These are phyloP conservation scores for Gymnothorax javanicus DNA, from an alignment of 2,797 vertebrate species.

Conservation along the genomic window DNA sequence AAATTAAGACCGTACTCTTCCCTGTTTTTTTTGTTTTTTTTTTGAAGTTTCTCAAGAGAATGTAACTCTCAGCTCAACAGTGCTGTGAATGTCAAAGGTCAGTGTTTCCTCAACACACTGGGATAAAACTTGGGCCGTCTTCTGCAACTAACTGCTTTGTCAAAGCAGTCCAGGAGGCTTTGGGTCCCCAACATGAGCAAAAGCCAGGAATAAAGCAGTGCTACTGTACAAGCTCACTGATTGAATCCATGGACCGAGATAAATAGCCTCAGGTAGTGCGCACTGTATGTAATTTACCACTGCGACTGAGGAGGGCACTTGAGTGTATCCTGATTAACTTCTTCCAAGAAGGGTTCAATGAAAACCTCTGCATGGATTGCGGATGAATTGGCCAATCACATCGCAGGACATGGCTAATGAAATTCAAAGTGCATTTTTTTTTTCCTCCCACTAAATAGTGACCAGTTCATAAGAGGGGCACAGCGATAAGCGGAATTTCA, in stretches of 20 bases:
- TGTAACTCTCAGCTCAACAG: constrained; percentile 1
- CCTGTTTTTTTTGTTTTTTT: not conserved
- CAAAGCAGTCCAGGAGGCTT: constrained; percentile 19
- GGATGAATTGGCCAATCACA: constrained; percentile 45
- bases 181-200: constrained; percentile 26
- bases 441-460: not conserved
- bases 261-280: constrained; percentile 52
- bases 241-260: constrained; percentile 55
- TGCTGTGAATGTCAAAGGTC: not conserved
- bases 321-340: constrained; percentile 47
- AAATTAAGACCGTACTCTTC: not conserved
- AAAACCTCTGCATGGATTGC: constrained; percentile 37
- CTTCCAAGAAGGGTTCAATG: constrained; percentile 49
- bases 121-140: constrained; percentile 18
- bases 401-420: constrained; percentile 34
- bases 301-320: constrained; percentile 47
- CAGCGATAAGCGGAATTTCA: not conserved
- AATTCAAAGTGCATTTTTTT: constrained; percentile 33
- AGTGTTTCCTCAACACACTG: not conserved
- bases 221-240: constrained; percentile 50
- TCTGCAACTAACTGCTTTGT: constrained; percentile 25
- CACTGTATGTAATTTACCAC: constrained; percentile 57
- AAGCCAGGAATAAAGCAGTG: constrained; percentile 28
- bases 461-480: constrained; percentile 22
- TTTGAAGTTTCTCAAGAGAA: constrained; percentile 10